Evolutionary conservation across 2,888 invertebrate species (phyloP), one percentile per base, ranked within the genome.

Genomic region (Drosophila hamatofila): DNA sequence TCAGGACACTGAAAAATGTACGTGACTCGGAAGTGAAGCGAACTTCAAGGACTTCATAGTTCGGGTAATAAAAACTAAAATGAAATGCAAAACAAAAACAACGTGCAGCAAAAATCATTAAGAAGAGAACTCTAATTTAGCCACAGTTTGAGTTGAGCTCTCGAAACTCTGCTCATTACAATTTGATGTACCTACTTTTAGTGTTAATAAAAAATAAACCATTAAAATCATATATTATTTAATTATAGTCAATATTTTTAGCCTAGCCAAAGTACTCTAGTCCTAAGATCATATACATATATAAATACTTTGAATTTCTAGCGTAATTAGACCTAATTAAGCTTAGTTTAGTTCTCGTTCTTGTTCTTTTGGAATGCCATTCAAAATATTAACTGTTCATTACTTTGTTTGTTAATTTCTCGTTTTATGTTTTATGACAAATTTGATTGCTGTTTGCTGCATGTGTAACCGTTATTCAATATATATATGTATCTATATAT

Each of bases 361-460:
- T 18, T 48, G 48, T 48, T 77, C 14, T 21, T 49, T 49, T 72
- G 68, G 86, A 83, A 85, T 83, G 83, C 83, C 51, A 57, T 78
- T 68, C 37, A 23, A 58, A 39, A 57, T 18, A 30, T 55, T 25
- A 65, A 56, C 27, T 56, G 68, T 78, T 87, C 60, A 70, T 72
- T 83, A 84, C 54, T 83, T 81, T 66, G 55, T 71, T 79, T 76
- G 60, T 67, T 64, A 49, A 71, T 66, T 67, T 83, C 80, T 83
- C 77, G 73, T 80, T 80, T 81, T 82, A 72, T 82, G 75, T 82
- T 80, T 71, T 71, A 73, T 74, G 63, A 76, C 70, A 75, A 72
- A 48, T 83, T 85, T 76, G 88, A 71, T 76, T 87, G 84, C 82
- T 80, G 79, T 78, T 72, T 81, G 80, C 73, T 82, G 75, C 73